A percentile compares a stretch with the other conserved stretches of the same genome.
These are phyloP conservation scores for Macroramphosus scolopax DNA, from an alignment of 2,797 vertebrate species.

Conservation along the genomic window DNA sequence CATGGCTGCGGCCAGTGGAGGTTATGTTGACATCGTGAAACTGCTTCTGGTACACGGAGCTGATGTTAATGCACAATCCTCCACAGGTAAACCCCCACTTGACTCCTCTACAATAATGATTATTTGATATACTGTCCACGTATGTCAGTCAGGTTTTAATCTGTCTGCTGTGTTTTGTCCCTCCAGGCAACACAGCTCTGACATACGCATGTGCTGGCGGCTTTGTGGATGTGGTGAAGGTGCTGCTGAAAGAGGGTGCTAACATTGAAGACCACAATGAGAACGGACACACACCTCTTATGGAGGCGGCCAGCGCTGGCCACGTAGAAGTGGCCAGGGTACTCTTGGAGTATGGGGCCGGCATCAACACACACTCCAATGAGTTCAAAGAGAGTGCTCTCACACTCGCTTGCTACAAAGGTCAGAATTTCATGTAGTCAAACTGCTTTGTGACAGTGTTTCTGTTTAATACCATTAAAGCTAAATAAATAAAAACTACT, in stretches of 20 bases:
- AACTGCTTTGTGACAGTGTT: no score
- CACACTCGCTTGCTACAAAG: constrained; percentile 99
- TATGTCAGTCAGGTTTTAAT: constrained; percentile 5
- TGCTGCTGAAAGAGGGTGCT: constrained; percentile 96
- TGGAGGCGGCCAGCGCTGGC: constrained; percentile 98
- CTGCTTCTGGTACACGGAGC: constrained; percentile 95
- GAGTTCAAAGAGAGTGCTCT: constrained; percentile 99
- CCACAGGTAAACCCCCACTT: constrained; percentile 82
- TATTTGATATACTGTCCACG: rapidly evolving
- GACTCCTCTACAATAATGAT: neutral
- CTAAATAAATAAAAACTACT: no score
- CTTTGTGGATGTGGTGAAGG: constrained; percentile 98
- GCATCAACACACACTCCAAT: constrained; percentile 99
- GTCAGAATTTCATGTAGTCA: constrained; percentile 62
- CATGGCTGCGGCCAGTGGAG: constrained; percentile 98
- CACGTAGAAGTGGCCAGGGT: constrained; percentile 97
- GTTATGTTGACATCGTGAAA: constrained; percentile 97
- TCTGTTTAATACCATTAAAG: no score
- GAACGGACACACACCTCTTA: constrained; percentile 97
- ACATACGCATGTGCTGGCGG: constrained; percentile 97
- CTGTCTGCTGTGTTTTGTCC: neutral
- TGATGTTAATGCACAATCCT: constrained; percentile 96
- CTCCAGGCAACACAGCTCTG: constrained; percentile 93
- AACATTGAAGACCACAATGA: constrained; percentile 99
- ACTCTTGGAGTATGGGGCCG: constrained; percentile 96